phyloP scores from a whole-genome alignment of 2,888 invertebrate species.

The Netelia virgata region DNA sequence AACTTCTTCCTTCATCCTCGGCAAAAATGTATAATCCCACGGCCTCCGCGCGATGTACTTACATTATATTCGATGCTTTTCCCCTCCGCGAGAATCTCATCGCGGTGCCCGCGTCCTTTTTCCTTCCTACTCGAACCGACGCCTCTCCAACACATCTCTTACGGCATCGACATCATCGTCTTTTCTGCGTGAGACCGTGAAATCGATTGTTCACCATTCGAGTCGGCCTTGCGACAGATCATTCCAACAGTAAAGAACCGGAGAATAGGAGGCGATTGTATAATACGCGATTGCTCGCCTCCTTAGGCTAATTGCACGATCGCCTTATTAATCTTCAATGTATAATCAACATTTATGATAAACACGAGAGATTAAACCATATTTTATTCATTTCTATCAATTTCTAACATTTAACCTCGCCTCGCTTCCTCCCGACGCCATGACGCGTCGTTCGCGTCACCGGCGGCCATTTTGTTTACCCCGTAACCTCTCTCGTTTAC shows the following conservation, averaged over 20 bases:
- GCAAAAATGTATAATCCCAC: slow-evolving; percentile 69
- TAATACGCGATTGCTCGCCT: slow-evolving; percentile 1
- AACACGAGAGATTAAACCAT: no score
- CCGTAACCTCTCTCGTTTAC: no score
- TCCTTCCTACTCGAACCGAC: slow-evolving; percentile 6
- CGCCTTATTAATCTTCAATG: no score
- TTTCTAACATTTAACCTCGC: no score
- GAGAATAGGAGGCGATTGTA: slow-evolving; percentile 19
- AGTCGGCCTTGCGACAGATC: slow-evolving; percentile 52
- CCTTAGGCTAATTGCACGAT: no score
- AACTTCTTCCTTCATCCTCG: slow-evolving; percentile 60
- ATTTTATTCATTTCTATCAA: no score
- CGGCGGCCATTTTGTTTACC: no score
- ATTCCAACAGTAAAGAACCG: slow-evolving; percentile 47
- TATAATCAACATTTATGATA: no score
- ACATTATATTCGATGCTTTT: slow-evolving; percentile 26
- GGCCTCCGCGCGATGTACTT: slow-evolving; percentile 48
- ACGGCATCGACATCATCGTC: slow-evolving; percentile 1
- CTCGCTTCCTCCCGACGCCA: no score
- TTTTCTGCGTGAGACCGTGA: slow-evolving; percentile 33
- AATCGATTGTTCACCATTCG: slow-evolving; percentile 42
- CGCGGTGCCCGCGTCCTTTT: slow-evolving; percentile 11
- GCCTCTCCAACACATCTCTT: slow-evolving; percentile 12
- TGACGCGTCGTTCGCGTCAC: no score
- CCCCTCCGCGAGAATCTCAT: not conserved